phyloP scores from a whole-genome alignment of 2,888 invertebrate genomes.

The Heterodera filipjevi region DNA sequence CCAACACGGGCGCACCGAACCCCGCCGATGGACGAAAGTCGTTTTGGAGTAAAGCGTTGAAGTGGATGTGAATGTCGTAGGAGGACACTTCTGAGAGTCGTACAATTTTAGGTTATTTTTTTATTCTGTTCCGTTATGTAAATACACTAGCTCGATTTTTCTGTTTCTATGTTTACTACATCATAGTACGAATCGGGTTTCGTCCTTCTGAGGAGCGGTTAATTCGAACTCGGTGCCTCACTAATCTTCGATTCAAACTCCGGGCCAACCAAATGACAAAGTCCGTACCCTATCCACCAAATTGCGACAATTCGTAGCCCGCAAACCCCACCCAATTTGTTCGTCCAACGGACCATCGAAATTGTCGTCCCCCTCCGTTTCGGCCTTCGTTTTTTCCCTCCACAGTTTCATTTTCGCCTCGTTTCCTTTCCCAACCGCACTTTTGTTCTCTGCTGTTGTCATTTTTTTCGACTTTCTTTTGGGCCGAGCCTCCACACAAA shows the following conservation, averaged over 20 bases:
- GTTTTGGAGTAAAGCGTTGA: slow-evolving; percentile 12
- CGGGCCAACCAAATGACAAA: neutral
- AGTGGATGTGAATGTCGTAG: slow-evolving; percentile 26
- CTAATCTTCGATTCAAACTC: too few species aligned
- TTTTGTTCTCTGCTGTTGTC: neutral
- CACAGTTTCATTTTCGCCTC: neutral
- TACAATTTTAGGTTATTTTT: too few species aligned
- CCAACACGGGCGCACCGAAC: slow-evolving; percentile 5
- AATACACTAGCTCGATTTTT: too few species aligned
- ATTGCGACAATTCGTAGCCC: neutral
- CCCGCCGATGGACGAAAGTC: neutral
- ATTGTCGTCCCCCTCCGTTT: neutral
- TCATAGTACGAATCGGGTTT: too few species aligned
- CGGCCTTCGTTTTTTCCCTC: neutral
- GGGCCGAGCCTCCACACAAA: slow-evolving; percentile 21
- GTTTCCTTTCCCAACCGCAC: neutral
- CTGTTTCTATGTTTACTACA: too few species aligned
- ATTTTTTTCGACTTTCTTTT: slow-evolving; percentile 4
- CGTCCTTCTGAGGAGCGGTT: too few species aligned
- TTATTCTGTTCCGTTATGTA: too few species aligned
- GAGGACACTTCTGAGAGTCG: slow-evolving; percentile 25
- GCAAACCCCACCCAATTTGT: neutral
- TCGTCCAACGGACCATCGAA: neutral
- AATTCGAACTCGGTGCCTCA: too few species aligned
- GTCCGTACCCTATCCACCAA: neutral